Evolutionary conservation across 2,888 invertebrate species (phyloP).

Genomic region (Cyrtodaria siliqua): DNA sequence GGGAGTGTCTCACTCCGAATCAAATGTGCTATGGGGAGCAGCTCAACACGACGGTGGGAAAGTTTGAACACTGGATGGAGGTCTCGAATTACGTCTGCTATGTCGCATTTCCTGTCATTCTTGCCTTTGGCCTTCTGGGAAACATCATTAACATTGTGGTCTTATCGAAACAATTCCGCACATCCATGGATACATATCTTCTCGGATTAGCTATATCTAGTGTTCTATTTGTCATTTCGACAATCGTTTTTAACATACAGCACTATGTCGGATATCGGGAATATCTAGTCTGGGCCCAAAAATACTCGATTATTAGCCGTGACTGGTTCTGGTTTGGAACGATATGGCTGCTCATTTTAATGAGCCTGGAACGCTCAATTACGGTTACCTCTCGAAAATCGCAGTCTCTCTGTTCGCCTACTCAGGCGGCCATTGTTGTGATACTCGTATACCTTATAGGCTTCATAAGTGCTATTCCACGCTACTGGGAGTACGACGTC

Average conservation of each 20-base stretch:
- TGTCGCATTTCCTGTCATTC: slow-evolving; percentile 78
- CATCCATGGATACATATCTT: slow-evolving; percentile 82
- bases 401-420: slow-evolving; percentile 74
- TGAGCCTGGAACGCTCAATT: slow-evolving; percentile 80
- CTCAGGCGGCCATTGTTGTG: slow-evolving; percentile 80
- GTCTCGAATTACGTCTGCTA: slow-evolving; percentile 78
- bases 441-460: slow-evolving; percentile 81
- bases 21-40: slow-evolving; percentile 62
- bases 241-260: slow-evolving; percentile 72
- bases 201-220: slow-evolving; percentile 78
- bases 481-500: slow-evolving; percentile 83
- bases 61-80: slow-evolving; percentile 73
- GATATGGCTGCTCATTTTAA: slow-evolving; percentile 82
- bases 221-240: slow-evolving; percentile 72
- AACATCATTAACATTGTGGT: slow-evolving; percentile 81
- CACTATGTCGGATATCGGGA: slow-evolving; percentile 78
- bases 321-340: slow-evolving; percentile 84
- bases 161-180: slow-evolving; percentile 75
- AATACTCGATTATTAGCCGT: slow-evolving; percentile 77
- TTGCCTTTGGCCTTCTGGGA: slow-evolving; percentile 76
- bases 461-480: slow-evolving; percentile 81
- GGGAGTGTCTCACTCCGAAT: slow-evolving; percentile 74
- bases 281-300: slow-evolving; percentile 75
- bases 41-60: slow-evolving; percentile 39
- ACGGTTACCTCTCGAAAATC: slow-evolving; percentile 76